Percentiles rank a stretch among this genome's conserved stretches.
These are phyloP conservation scores for Siderastrea siderea DNA, from an alignment of 92 coral and sea anemone species.

Conservation along the genomic window DNA sequence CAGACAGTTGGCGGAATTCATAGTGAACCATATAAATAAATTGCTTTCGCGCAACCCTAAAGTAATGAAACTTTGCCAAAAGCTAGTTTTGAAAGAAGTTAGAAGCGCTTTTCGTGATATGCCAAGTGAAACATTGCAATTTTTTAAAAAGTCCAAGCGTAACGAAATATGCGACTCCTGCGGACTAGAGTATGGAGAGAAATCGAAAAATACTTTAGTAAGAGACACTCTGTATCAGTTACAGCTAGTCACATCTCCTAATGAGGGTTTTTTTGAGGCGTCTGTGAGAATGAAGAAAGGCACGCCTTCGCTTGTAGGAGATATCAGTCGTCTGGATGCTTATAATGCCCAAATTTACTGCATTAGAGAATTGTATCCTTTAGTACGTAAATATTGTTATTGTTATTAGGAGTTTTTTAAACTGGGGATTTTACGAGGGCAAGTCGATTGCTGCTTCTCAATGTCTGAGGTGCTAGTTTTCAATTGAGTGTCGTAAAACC, in stretches of 20 bases:
- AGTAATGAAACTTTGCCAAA: conserved; percentile 46
- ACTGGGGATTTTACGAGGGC: background rate
- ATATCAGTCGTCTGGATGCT: conserved; percentile 31
- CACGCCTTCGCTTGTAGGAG: conserved; percentile 5
- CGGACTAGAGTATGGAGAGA: conserved; percentile 59
- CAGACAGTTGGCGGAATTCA: conserved; percentile 55
- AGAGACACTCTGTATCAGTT: conserved; percentile 84
- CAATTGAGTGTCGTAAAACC: no score
- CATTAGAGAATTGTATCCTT: conserved; percentile 8
- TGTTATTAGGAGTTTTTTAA: conserved; percentile 5
- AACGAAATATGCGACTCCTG: conserved; percentile 75
- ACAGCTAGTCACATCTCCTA: conserved; percentile 82
- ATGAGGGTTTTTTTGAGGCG: conserved; percentile 83
- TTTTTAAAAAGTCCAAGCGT: conserved; percentile 59
- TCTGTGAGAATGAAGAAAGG: conserved; percentile 53
- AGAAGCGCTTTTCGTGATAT: conserved; percentile 80
- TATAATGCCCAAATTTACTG: conserved; percentile 29
- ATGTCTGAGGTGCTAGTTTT: no score
- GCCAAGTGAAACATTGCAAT: conserved; percentile 82
- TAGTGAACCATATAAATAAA: conserved; percentile 73
- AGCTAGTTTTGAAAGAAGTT: conserved; percentile 62
- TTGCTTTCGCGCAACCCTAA: conserved; percentile 46
- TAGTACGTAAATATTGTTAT: conserved; percentile 31
- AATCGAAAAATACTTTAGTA: conserved; percentile 64
- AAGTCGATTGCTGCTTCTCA: background rate